These are phyloP conservation scores for Mylabris phalerata DNA, from an alignment of 1,140 invertebrate species.

Conservation along the genomic window DNA sequence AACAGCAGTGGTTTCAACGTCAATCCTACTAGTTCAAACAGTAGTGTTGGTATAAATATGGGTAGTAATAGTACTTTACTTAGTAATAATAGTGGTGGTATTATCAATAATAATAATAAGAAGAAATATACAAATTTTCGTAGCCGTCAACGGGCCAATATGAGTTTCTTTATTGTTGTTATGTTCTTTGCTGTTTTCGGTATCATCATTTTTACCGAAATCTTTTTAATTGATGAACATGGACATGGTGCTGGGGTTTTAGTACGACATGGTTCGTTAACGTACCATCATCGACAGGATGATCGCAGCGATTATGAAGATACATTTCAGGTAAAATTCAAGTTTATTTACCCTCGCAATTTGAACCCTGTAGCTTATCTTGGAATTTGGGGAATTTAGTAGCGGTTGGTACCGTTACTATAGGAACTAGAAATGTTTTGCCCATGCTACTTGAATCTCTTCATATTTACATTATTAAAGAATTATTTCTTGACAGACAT, in stretches of 20 bases:
- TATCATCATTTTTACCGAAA: conserved; percentile 75
- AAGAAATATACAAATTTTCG: conserved; percentile 35
- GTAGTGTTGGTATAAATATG: no score
- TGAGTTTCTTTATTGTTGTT: conserved; percentile 82
- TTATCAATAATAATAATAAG: conserved; percentile 5
- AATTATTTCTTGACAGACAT: no score
- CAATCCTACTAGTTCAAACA: no score
- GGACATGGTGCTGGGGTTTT: conserved; percentile 44
- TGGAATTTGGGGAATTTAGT: no score
- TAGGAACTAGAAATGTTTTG: no score
- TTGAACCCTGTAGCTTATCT: no score
- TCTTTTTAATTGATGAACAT: conserved; percentile 64
- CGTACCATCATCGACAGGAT: conserved; percentile 30
- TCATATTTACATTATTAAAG: no score
- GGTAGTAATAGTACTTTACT: no score
- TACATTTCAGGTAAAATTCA: conserved; percentile 32
- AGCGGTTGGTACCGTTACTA: no score
- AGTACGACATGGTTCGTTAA: conserved; percentile 43
- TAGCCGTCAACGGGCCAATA: conserved; percentile 68
- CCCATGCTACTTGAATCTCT: not conserved
- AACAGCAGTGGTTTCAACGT: no score
- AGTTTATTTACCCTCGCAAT: not conserved
- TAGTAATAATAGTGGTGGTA: not conserved
- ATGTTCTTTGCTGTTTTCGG: conserved; percentile 86
- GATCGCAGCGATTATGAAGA: conserved; percentile 38